Evolutionary conservation across 37 sponge, comb jelly and placozoan species (phyloP).

Genomic region (Beroe forskalii): DNA sequence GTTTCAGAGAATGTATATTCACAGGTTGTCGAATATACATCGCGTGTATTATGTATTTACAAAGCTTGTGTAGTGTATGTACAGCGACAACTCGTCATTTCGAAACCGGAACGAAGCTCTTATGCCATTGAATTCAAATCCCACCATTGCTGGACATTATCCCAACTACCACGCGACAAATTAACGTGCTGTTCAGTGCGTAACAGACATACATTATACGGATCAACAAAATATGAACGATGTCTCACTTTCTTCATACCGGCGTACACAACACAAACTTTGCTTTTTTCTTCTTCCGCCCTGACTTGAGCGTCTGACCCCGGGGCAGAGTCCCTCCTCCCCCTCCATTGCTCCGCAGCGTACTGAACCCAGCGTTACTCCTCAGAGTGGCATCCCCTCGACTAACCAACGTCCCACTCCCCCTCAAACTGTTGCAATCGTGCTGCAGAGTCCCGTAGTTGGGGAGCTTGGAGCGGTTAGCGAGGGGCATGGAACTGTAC

Average conservation of each 20-base stretch:
- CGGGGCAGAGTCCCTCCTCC: not conserved
- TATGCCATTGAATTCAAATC: no score
- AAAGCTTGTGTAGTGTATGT: no score
- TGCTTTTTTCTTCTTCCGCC: not conserved
- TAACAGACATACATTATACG: no score
- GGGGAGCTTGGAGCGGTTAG: not conserved
- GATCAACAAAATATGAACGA: no score
- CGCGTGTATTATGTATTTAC: no score
- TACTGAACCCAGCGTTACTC: not conserved
- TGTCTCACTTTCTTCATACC: constrained; percentile 11
- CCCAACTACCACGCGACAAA: no score
- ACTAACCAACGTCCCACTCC: not conserved
- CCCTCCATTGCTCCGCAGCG: not conserved
- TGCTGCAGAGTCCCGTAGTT: not conserved
- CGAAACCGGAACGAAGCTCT: no score
- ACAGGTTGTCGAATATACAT: no score
- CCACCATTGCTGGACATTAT: no score
- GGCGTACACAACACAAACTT: constrained; percentile 54
- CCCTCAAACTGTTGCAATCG: not conserved
- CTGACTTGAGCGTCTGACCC: not conserved
- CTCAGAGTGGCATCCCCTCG: not conserved
- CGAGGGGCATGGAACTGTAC: not conserved
- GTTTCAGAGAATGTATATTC: no score
- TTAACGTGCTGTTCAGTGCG: no score
- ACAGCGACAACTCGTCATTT: no score